Base-by-base conservation (phyloP, 2,113 vertebrate species). In the Pteropus alecto region DNA sequence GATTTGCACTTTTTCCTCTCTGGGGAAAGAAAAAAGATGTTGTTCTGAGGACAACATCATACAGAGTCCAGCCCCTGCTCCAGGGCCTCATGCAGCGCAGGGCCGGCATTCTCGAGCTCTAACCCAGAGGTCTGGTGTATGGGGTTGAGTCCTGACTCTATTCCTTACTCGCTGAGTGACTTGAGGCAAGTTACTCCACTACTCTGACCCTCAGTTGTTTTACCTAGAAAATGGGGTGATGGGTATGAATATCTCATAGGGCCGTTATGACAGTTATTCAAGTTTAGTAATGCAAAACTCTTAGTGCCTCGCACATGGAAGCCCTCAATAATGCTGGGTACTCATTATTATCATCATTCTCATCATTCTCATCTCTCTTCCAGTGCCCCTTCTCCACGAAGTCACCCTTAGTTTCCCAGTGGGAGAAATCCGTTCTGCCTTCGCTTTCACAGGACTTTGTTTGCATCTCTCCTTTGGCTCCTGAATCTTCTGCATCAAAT, bases 1-100 rank as follows among this genome's bases (percentile, higher is more conserved):
- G 7, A 30, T 26, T 22, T 60, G 63, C 26, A 56, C 21, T 3
- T 63, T 16, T 2, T 73, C 9, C 26, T 26, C 33, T 18, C 1
- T 30, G 11, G 33, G 46, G 4, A 3, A 13, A 10, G 2, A 46
- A 14, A 56, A 35, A 51, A 35, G 21, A 7, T 1, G 2, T 9
- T 28, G 16, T 41, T 28, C 38, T 61, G 38, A 86, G n/a, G 5
- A 9, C 6, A 38, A 9, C 6, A 38, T 24, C 16, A 46, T 28
- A 46, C 26, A n/a, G 46, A 33, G 24, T 21, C 5, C 46, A 78
- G 35, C 21, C 35, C 19, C 35, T 56, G 28, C 21, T 14, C 35
- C 60, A 58, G 35, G 70, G 43, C 71, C 5, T 54, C 22, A 7
- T 11, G 38, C 43, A 54, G 21, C 18, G 1, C 51, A 51, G 10